A percentile compares a stretch with the other conserved stretches of the same genome.
Evolutionary conservation across 2,113 vertebrate species (phyloP).

Genomic region (Bostrychus sinensis): DNA sequence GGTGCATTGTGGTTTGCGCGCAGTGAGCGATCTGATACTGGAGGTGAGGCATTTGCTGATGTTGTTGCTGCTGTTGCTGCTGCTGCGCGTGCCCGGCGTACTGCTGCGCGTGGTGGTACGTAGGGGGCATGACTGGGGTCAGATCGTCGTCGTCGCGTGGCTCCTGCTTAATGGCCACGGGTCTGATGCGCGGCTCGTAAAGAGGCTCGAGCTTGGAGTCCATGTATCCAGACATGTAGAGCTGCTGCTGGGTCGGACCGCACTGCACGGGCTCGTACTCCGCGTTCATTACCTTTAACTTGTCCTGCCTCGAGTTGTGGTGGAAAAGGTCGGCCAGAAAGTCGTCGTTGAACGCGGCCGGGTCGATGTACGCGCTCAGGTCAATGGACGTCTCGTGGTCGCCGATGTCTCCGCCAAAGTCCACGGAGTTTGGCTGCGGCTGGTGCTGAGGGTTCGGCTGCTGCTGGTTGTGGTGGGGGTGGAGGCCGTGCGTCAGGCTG

Average conservation of each 20-base stretch:
- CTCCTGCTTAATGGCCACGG: conserved; percentile 95
- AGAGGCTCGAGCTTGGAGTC: conserved; percentile 88
- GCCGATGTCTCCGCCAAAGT: conserved; percentile 90
- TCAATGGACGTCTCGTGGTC: conserved; percentile 98
- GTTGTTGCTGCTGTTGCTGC: conserved; percentile 55
- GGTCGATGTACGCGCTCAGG: conserved; percentile 98
- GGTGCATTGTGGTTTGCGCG: conserved; percentile 96
- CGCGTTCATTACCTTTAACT: conserved; percentile 85
- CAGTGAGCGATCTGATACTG: conserved; percentile 97
- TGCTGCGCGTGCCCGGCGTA: conserved; percentile 67
- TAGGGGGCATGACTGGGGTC: conserved; percentile 80
- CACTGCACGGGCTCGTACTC: conserved; percentile 84
- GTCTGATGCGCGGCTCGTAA: conserved; percentile 87
- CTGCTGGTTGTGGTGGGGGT: conserved; percentile 67
- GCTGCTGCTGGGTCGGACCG: conserved; percentile 74
- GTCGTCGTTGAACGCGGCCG: conserved; percentile 97
- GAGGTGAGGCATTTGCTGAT: conserved; percentile 87
- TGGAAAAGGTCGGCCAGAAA: conserved; percentile 97
- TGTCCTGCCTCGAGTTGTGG: conserved; percentile 88
- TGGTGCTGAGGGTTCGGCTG: conserved; percentile 71
- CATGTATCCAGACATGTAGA: conserved; percentile 86
- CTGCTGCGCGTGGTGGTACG: conserved; percentile 80
- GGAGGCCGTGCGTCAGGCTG: conserved; percentile 80
- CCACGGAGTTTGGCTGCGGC: conserved; percentile 75
- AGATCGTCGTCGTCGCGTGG: conserved; percentile 90